Evolutionary conservation across 2,113 vertebrate species (phyloP).

Genomic region (Ceyx cyanopectus): DNA sequence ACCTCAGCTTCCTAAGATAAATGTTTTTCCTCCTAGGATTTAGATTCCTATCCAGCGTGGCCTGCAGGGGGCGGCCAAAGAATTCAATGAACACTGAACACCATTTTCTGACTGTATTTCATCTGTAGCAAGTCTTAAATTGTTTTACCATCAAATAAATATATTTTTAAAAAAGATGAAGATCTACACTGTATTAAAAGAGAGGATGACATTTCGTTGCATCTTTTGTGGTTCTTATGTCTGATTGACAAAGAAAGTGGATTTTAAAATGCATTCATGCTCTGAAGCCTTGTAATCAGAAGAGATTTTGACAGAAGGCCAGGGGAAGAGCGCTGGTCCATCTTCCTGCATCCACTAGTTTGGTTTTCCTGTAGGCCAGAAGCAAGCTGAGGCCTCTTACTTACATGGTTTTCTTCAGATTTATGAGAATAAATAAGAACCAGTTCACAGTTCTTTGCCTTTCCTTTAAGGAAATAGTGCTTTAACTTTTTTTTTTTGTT

Average conservation of each 20-base stretch:
- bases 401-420: background rate
- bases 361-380: background rate
- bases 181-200: background rate
- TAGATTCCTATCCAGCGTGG: background rate
- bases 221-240: background rate
- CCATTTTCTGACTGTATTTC: background rate
- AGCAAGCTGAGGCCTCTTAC: background rate
- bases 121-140: background rate
- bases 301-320: background rate
- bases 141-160: background rate
- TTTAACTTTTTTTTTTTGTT: background rate
- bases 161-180: background rate
- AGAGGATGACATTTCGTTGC: background rate
- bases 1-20: background rate
- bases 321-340: background rate
- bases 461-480: background rate
- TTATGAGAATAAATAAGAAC: background rate
- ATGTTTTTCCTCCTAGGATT: background rate
- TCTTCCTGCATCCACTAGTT: background rate
- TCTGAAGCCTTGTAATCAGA: background rate
- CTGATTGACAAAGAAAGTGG: background rate
- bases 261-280: background rate
- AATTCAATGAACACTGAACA: background rate
- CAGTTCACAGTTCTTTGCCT: background rate
- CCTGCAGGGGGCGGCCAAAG: slow-evolving; percentile 77